Evolutionary conservation across 2,113 vertebrate species (phyloP), one percentile per base, ranked within the genome.

Genomic region (Bubo bubo): DNA sequence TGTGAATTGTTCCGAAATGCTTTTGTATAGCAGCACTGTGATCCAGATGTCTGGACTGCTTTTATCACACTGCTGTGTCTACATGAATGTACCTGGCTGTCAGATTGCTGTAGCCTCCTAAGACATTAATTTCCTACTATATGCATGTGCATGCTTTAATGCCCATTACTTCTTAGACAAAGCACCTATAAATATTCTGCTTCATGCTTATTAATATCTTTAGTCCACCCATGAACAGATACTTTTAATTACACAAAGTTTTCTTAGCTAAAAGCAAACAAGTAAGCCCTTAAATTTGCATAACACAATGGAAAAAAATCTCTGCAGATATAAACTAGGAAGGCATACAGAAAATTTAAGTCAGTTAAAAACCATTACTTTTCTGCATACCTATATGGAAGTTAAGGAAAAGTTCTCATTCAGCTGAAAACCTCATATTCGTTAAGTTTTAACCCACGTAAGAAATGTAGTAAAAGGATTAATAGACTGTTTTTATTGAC

Each of bases 11-110:
- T 97, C 94, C 91, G 97, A 97, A 89, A 70, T 77, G 76, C 39
- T 96, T 96, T 90, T 95, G 47, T 76, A 79, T 16, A 52, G 39
- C 43, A 80, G 96, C 91, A 86, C 98, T 98, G 94, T 88, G 98
- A 98, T 98, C 97, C 98, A 97, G 98, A 97, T 97, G 96, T 97
- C 98, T 97, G 97, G 92, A 97, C 68, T 76, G 97, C 97, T 98
- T 99, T 98, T 96, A 98, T 98, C 97, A 97, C 63, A 21, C 52
- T 81, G 90, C 39, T 96, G 63, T 97, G 96, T 97, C 98, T 97
- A 95, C 95, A 59, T 93, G 97, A 98, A 97, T 97, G 96, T 97
- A 98, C 96, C 97, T 96, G 96, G 75, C 97, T 98, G 98, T 97
- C 98, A 97, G 95, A 79, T 81, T 90, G 77, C 84, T 27, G 93